phyloP scores from a whole-genome alignment of 2,888 invertebrate species.

The Venustoraphidia nigricollis region DNA sequence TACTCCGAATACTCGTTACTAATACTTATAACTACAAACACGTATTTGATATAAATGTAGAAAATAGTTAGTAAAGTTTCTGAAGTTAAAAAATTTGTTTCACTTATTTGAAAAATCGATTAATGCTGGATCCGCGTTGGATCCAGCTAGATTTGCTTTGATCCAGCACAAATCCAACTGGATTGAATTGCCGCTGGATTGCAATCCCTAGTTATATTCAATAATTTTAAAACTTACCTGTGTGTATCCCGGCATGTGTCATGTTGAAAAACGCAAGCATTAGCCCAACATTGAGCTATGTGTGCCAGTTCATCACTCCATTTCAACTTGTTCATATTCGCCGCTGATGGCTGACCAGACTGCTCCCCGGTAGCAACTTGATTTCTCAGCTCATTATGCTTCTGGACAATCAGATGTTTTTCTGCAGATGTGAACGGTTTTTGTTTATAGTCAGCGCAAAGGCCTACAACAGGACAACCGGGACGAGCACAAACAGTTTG shows the following conservation, averaged over 20 bases:
- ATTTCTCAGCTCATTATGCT: neutral
- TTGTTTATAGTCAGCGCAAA: neutral
- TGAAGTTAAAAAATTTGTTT: too few species aligned
- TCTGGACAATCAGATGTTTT: neutral
- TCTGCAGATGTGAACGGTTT: neutral
- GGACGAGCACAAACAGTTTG: neutral
- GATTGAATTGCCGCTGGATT: too few species aligned
- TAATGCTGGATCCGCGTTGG: too few species aligned
- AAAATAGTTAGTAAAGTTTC: too few species aligned
- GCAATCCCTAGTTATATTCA: too few species aligned
- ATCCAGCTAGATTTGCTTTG: too few species aligned
- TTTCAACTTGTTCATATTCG: neutral
- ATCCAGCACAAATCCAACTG: too few species aligned
- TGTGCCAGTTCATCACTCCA: constrained; percentile 2
- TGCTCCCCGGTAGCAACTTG: neutral
- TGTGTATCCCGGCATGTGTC: neutral
- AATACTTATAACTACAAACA: too few species aligned
- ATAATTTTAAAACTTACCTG: too few species aligned
- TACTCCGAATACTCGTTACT: too few species aligned
- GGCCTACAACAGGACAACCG: neutral
- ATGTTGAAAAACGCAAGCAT: constrained; percentile 2
- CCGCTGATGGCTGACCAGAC: neutral
- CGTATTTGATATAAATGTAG: too few species aligned
- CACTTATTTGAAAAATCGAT: too few species aligned
- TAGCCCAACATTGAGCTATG: constrained; percentile 6